A percentile compares a stretch with the other conserved stretches of the same genome.
Conservation (phyloP, 2,888 invertebrate genomes). For the Lacanobia oleracea region DNA sequence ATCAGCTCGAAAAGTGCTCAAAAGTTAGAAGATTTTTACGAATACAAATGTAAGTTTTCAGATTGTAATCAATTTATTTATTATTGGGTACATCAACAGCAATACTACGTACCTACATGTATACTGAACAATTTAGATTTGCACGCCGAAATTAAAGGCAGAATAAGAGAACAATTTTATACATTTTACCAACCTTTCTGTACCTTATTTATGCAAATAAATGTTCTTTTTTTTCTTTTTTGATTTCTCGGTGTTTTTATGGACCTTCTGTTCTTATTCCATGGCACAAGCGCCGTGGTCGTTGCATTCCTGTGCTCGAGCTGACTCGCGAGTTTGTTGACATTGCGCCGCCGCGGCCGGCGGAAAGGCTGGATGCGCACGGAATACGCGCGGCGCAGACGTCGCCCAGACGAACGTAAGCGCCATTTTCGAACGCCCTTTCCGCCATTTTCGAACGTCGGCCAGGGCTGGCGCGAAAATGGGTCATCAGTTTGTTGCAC, state of each 20-base stretch:
- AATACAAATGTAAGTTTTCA: not conserved
- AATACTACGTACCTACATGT: too few relatives aligned
- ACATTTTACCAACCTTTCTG: too few relatives aligned
- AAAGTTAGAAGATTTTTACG: not conserved
- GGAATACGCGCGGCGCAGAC: constrained; percentile 84
- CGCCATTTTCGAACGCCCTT: constrained; percentile 82
- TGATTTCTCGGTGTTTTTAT: not conserved
- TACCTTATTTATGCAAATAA: too few relatives aligned
- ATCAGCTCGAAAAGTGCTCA: not conserved
- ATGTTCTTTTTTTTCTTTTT: too few relatives aligned
- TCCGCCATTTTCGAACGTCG: constrained; percentile 83
- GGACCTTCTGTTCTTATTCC: constrained; percentile 42
- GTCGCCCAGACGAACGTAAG: constrained; percentile 81
- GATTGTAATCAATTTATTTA: not conserved
- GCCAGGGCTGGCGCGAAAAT: constrained; percentile 75
- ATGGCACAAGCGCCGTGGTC: constrained; percentile 49
- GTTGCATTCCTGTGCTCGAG: constrained; percentile 66
- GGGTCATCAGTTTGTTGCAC: constrained; percentile 58
- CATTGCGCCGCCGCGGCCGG: constrained; percentile 64
- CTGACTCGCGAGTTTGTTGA: constrained; percentile 71
- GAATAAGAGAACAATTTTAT: too few relatives aligned
- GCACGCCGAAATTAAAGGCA: too few relatives aligned
- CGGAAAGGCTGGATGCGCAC: constrained; percentile 82
- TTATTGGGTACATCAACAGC: too few relatives aligned
- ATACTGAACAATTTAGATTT: too few relatives aligned